Evolutionary conservation across 2,888 invertebrate species (phyloP).

Genomic region (Atethmia centrago): DNA sequence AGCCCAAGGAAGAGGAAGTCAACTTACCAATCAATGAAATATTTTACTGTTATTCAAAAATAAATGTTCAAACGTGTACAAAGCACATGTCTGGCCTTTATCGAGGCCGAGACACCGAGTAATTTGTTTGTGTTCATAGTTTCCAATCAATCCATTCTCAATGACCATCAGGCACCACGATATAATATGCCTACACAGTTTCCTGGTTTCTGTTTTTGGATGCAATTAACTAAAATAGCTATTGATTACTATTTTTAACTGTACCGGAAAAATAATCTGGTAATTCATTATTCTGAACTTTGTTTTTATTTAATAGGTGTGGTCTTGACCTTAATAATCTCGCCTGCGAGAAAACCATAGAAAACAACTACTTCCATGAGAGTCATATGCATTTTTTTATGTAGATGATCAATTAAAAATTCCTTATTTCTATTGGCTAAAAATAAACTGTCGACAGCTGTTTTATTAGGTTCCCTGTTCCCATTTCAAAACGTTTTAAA

Average conservation of each 20-base stretch:
- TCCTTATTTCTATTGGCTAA: not conserved
- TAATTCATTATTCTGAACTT: not conserved
- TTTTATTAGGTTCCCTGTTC: not conserved
- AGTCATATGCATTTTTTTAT: not conserved
- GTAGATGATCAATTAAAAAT: not conserved
- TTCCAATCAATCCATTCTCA: slow-evolving; percentile 36
- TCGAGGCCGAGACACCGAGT: slow-evolving; percentile 31
- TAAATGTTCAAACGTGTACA: slow-evolving; percentile 14
- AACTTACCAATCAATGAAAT: not conserved
- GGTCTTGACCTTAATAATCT: not conserved
- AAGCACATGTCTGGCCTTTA: slow-evolving; percentile 53
- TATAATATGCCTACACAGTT: slow-evolving; percentile 31
- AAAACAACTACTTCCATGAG: not conserved
- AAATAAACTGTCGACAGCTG: not conserved
- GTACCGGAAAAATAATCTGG: not conserved
- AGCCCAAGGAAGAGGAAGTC: slow-evolving; percentile 52
- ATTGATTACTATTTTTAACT: not conserved
- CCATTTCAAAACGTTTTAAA: not conserved
- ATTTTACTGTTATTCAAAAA: slow-evolving; percentile 41
- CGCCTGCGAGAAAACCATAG: not conserved
- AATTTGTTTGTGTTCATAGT: slow-evolving; percentile 57
- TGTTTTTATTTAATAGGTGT: not conserved
- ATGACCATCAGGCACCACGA: slow-evolving; percentile 24
- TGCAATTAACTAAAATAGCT: slow-evolving; percentile 19
- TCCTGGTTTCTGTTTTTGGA: slow-evolving; percentile 55